Conservation (phyloP, 1,140 invertebrate genomes). For the Drosophila oshimai region DNA sequence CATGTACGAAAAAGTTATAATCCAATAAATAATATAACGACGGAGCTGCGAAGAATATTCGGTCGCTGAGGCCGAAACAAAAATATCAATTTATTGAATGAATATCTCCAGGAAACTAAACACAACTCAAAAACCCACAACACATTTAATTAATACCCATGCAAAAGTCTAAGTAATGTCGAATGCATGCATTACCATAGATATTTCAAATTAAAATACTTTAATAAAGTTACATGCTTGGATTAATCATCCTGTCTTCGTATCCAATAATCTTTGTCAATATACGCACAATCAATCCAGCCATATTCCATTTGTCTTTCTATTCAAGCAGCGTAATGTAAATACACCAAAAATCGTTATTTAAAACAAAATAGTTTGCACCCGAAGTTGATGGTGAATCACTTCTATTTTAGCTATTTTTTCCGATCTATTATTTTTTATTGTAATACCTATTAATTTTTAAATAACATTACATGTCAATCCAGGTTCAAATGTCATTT, state of each 20-base stretch:
- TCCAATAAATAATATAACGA: slow-evolving; percentile 30
- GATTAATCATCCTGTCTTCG: slow-evolving; percentile 34
- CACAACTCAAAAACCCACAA: slow-evolving; percentile 8
- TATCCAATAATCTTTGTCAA: slow-evolving; percentile 7
- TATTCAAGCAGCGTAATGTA: too few species aligned
- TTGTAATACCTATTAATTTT: too few species aligned
- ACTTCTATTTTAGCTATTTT: too few species aligned
- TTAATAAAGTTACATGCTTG: slow-evolving; percentile 59
- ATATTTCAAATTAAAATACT: slow-evolving; percentile 42
- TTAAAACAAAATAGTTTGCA: too few species aligned
- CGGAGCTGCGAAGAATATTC: slow-evolving; percentile 23
- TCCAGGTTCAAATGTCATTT: too few species aligned
- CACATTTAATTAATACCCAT: slow-evolving; percentile 14
- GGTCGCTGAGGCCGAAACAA: neutral
- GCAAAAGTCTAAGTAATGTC: slow-evolving; percentile 17
- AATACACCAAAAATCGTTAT: too few species aligned
- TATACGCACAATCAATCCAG: slow-evolving; percentile 27
- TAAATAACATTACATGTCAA: too few species aligned
- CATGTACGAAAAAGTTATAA: slow-evolving; percentile 37
- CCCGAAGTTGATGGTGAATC: too few species aligned
- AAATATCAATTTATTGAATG: slow-evolving; percentile 42
- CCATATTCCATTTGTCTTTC: slow-evolving; percentile 21
- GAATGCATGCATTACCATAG: slow-evolving; percentile 18
- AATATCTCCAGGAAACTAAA: slow-evolving; percentile 7
- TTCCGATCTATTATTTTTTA: too few species aligned